Evolutionary conservation across 2,113 vertebrate species (phyloP).

Genomic region (Toxotes chatareus): DNA sequence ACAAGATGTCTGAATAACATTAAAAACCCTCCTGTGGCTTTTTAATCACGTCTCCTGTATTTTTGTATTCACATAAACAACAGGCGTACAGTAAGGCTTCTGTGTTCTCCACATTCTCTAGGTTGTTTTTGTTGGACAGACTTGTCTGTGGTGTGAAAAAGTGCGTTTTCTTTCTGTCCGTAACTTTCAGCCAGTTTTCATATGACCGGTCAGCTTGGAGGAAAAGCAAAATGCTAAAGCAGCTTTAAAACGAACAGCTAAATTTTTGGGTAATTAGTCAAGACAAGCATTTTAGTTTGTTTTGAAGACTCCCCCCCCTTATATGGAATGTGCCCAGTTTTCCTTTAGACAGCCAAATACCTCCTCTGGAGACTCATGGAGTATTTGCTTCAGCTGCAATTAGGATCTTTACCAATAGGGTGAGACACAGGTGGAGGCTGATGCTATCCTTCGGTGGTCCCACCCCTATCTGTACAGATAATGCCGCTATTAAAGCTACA

Average conservation of each 20-base stretch:
- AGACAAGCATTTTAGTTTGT: slow-evolving; percentile 3
- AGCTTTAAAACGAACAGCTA: slow-evolving; percentile 50
- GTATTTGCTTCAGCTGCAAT: not conserved
- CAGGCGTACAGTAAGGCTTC: slow-evolving; percentile 53
- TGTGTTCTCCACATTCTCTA: slow-evolving; percentile 46
- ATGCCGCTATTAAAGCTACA: not conserved
- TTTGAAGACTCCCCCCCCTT: not conserved
- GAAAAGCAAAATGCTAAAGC: slow-evolving; percentile 41
- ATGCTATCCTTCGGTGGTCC: not conserved
- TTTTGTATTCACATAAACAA: slow-evolving; percentile 61
- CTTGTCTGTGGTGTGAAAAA: slow-evolving; percentile 29
- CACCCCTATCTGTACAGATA: not conserved
- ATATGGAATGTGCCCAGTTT: not conserved
- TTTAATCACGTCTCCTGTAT: slow-evolving; percentile 55
- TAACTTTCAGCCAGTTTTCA: slow-evolving; percentile 12
- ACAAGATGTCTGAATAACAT: slow-evolving; percentile 66
- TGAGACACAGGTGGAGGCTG: slow-evolving; percentile 14
- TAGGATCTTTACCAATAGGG: not conserved
- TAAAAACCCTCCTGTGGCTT: slow-evolving; percentile 61
- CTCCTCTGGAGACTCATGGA: not conserved
- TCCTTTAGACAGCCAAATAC: not conserved
- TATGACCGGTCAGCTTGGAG: slow-evolving; percentile 12
- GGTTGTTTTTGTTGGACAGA: slow-evolving; percentile 64
- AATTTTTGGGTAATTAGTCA: slow-evolving; percentile 47
- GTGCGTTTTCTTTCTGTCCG: slow-evolving; percentile 29